These are phyloP conservation scores for Coelopa frigida DNA, from an alignment of 1,140 invertebrate species.

Conservation along the genomic window DNA sequence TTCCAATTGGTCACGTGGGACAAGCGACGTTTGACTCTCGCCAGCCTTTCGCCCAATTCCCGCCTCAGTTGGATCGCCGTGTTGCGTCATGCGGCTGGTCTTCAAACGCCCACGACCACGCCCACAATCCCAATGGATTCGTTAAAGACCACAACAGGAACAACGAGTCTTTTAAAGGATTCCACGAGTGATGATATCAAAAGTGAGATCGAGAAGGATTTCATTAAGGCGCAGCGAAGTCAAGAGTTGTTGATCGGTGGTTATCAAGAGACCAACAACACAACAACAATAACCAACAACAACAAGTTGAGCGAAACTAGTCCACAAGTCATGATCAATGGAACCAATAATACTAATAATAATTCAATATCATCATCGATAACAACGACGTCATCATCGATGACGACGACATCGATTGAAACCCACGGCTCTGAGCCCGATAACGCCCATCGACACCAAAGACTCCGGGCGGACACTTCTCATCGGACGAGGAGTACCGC, in stretches of 20 bases:
- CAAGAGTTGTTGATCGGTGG: conserved; percentile 12
- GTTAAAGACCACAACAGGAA: conserved; percentile 37
- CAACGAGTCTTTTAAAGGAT: conserved; percentile 45
- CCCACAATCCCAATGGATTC: conserved; percentile 36
- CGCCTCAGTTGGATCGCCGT: conserved; percentile 88
- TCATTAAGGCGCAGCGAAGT: conserved; percentile 35
- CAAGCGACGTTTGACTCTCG: conserved; percentile 67
- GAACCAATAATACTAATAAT: no score
- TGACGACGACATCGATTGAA: conserved; percentile 14
- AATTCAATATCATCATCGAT: no score
- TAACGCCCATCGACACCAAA: conserved; percentile 55
- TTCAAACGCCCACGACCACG: conserved; percentile 37
- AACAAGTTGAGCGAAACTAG: conserved; percentile 12
- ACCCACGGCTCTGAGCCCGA: conserved; percentile 18
- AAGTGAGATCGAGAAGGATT: conserved; percentile 42
- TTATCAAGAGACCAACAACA: not conserved
- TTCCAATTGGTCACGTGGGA: conserved; percentile 77
- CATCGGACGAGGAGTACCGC: conserved; percentile 77
- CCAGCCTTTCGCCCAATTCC: conserved; percentile 87
- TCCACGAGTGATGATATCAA: conserved; percentile 16
- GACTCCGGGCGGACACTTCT: conserved; percentile 57
- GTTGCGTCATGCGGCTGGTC: conserved; percentile 65
- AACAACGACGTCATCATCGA: conserved; percentile 22
- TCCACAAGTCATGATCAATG: conserved; percentile 27
- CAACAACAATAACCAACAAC: not conserved